Base-by-base conservation (phyloP, 2,888 invertebrate genomes). In the Patella depressa region DNA sequence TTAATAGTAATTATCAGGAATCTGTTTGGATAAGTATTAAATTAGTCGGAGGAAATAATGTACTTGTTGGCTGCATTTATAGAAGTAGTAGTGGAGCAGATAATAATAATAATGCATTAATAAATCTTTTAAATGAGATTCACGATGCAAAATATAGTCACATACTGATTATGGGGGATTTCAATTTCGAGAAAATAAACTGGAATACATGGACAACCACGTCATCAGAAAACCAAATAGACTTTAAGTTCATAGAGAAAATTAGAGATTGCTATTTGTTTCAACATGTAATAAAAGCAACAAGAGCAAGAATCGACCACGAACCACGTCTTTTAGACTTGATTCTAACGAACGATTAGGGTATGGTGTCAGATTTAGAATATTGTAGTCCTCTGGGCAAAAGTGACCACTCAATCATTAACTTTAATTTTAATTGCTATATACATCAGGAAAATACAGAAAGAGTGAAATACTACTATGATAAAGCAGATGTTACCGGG, bases 301-400 rank as follows among this genome's bases (percentile, higher is more conserved):
- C 75, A n/a, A 57, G 71, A 34, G 24, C 69, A 71, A 78, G 78
- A 76, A 75, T 15, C 19, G 59, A 24, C 7, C 75, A 78, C 53
- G 15, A 29, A 17, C 71, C 78, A 12, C 77, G 55, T 71, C 17
- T 78, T 2, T 19, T 78, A 34, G 78, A 78, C 71, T 53, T 78
- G 70, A 72, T 78, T 11, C 45, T 78, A 7, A 78, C 78, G 4
- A 78, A 76, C 71, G 78, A 78, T 54, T 75, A 78, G 34, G 72
- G 65, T n/a, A 78, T 78, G 78, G 14, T 78, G 3, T 17, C 34
- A 11, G 34, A 78, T 55, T 14, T 75, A 11, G 24, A 57, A 12
- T 34, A 74, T 24, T 14, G 59, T 29, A 34, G 59, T 9, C 74
- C 74, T 2, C n/a, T 74, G 3, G 74, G 74, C n/a, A 74, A 74